Percentiles rank a stretch among this genome's conserved stretches.
Evolutionary conservation across 2,113 vertebrate genomes (phyloP).

Genomic region (Petrocephalus zakoni): DNA sequence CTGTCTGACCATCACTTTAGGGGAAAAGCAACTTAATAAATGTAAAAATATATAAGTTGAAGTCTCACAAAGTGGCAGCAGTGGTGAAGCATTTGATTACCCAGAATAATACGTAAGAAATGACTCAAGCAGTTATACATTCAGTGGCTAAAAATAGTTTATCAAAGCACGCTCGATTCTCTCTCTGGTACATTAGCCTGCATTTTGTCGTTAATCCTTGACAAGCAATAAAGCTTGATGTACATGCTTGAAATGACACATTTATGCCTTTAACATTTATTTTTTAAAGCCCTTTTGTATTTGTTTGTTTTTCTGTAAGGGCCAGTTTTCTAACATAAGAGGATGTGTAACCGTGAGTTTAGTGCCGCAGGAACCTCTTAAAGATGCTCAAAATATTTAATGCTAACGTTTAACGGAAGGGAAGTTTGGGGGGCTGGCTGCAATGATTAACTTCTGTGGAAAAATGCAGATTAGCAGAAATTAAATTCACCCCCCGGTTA

Average conservation of each 20-base stretch:
- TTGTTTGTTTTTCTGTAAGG: not conserved
- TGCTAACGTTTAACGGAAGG: not conserved
- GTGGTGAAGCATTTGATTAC: not conserved
- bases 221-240: not conserved
- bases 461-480: slow-evolving; percentile 30
- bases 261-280: not conserved
- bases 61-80: not conserved
- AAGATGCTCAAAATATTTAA: not conserved
- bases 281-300: not conserved
- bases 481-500: slow-evolving; percentile 39
- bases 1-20: not conserved
- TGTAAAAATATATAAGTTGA: not conserved
- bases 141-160: slow-evolving; percentile 2
- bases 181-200: not conserved
- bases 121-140: not conserved
- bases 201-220: not conserved
- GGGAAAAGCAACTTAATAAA: not conserved
- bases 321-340: not conserved
- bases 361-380: not conserved
- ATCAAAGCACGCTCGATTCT: not conserved
- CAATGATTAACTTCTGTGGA: not conserved
- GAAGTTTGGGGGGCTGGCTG: not conserved
- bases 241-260: not conserved
- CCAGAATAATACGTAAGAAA: not conserved
- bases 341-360: not conserved